Percentiles rank a stretch among this genome's conserved stretches.
phyloP scores from a whole-genome alignment of 2,113 vertebrate species.

The Zingel zingel region DNA sequence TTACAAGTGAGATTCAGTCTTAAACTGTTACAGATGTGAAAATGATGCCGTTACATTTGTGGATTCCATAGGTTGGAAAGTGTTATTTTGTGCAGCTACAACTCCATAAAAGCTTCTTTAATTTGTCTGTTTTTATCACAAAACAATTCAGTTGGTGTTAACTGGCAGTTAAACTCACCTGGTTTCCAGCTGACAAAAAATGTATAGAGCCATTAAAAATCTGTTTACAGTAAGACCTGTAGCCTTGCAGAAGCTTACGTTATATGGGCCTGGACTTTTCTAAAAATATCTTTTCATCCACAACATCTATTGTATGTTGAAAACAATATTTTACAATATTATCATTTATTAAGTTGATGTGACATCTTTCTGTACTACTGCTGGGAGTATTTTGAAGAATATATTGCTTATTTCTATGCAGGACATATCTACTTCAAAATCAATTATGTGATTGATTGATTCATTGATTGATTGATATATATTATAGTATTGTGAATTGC shows the following conservation, averaged over 20 bases:
- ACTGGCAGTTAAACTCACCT: neutral
- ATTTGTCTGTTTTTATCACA: neutral
- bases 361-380: slow-evolving; percentile 30
- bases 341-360: slow-evolving; percentile 17
- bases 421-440: slow-evolving; percentile 18
- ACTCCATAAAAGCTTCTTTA: slow-evolving; percentile 3
- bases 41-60: neutral
- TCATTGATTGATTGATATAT: neutral
- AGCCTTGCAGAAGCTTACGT: neutral
- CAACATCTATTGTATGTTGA: neutral
- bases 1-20: slow-evolving; percentile 10
- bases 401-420: slow-evolving; percentile 13
- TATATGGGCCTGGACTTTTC: neutral
- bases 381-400: slow-evolving; percentile 25
- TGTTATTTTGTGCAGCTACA: slow-evolving; percentile 22
- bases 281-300: neutral
- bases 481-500: slow-evolving; percentile 28
- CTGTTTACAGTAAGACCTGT: slow-evolving; percentile 11
- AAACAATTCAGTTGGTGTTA: neutral
- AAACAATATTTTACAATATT: slow-evolving; percentile 38
- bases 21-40: slow-evolving; percentile 26
- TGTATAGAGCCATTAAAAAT: neutral
- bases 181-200: neutral
- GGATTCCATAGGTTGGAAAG: neutral
- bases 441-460: neutral